A percentile compares a stretch with the other conserved stretches of the same genome.
Evolutionary conservation across 2,113 vertebrate species (phyloP).

Genomic region (Pavo muticus): DNA sequence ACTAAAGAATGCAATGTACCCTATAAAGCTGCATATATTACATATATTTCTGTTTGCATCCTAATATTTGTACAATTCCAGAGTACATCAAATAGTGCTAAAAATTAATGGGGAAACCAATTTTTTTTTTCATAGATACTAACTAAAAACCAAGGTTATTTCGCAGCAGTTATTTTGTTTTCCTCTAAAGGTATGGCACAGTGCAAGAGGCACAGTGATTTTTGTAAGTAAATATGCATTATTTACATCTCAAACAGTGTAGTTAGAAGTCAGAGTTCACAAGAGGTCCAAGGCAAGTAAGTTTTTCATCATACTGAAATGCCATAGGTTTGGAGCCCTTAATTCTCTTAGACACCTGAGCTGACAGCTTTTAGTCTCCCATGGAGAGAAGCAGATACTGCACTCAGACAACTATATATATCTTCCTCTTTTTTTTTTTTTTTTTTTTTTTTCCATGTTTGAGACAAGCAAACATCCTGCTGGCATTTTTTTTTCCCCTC

Average conservation of each 20-base stretch:
- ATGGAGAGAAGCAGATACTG: background rate
- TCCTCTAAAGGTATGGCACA: background rate
- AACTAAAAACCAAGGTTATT: background rate
- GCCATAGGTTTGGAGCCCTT: background rate
- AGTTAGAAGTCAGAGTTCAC: background rate
- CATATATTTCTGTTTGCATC: background rate
- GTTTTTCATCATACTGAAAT: background rate
- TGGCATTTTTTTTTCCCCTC: background rate
- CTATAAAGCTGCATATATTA: background rate
- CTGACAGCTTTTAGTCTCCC: background rate
- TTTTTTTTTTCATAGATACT: background rate
- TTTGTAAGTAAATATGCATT: background rate
- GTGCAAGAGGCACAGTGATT: background rate
- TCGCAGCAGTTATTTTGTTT: background rate
- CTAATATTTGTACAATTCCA: background rate
- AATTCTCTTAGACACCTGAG: background rate
- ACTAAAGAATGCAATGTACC: background rate
- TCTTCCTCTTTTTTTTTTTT: background rate
- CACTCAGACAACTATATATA: background rate
- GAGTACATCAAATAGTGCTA: background rate
- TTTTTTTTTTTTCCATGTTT: background rate
- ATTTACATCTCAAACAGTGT: background rate
- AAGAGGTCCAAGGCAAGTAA: background rate
- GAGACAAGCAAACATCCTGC: background rate
- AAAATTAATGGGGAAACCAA: background rate